Evolutionary conservation across 2,888 invertebrate genomes (phyloP).

Genomic region (Morpho helenor): DNA sequence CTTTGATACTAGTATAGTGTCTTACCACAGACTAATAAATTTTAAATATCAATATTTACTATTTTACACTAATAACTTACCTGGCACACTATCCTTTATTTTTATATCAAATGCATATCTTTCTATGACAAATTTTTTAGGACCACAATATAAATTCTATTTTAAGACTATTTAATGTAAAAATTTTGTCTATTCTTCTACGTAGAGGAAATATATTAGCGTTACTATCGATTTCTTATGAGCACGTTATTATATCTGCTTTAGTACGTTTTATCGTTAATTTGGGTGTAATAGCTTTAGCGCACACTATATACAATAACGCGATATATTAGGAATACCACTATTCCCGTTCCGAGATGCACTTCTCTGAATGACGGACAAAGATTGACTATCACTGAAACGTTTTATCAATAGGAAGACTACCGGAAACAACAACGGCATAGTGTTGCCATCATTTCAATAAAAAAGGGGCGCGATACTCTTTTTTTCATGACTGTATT

Average conservation of each 20-base stretch:
- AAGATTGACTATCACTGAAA: too few relatives aligned
- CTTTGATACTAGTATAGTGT: neutral
- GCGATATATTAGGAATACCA: too few relatives aligned
- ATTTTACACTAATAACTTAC: slow-evolving; percentile 1
- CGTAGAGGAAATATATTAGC: slow-evolving; percentile 17
- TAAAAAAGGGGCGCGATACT: too few relatives aligned
- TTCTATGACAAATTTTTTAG: slow-evolving; percentile 24
- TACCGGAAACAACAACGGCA: too few relatives aligned
- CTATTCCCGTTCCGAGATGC: too few relatives aligned
- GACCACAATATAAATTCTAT: slow-evolving; percentile 28
- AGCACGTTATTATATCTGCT: slow-evolving; percentile 1
- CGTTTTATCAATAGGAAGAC: too few relatives aligned
- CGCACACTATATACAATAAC: too few relatives aligned
- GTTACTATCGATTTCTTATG: slow-evolving; percentile 6
- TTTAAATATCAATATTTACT: slow-evolving; percentile 5
- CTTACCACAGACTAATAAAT: slow-evolving; percentile 1
- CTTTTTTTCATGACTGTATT: too few relatives aligned
- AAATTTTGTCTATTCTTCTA: slow-evolving; percentile 24
- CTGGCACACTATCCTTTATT: slow-evolving; percentile 22
- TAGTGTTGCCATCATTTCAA: too few relatives aligned
- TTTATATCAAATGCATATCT: slow-evolving; percentile 28
- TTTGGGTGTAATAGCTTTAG: neutral
- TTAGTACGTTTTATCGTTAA: slow-evolving; percentile 4
- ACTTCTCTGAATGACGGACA: too few relatives aligned
- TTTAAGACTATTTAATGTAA: slow-evolving; percentile 21